These are phyloP conservation scores for Thera obeliscata DNA, from an alignment of 2,888 invertebrate species.

Conservation along the genomic window DNA sequence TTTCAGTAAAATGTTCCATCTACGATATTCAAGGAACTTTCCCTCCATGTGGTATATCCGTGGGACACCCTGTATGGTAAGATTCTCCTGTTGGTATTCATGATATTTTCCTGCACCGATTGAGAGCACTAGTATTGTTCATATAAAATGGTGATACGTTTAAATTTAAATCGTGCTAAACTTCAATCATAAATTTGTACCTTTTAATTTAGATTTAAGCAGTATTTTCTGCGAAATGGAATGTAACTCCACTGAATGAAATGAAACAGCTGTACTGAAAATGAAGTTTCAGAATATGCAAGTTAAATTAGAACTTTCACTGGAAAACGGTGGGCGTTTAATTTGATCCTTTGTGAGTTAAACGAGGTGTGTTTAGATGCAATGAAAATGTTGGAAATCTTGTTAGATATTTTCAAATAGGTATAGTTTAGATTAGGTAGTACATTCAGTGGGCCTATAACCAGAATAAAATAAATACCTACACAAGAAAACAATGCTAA, in stretches of 20 bases:
- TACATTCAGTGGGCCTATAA: not conserved
- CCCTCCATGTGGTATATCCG: too few relatives aligned
- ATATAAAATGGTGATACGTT: too few relatives aligned
- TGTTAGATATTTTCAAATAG: not conserved
- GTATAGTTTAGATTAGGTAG: not conserved
- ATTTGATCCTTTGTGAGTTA: slow-evolving; percentile 11
- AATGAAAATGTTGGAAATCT: not conserved
- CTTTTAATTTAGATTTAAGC: not conserved
- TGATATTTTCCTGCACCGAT: too few relatives aligned
- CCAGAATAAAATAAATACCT: too few relatives aligned
- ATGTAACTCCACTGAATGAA: slow-evolving; percentile 5
- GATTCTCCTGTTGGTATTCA: too few relatives aligned
- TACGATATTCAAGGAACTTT: too few relatives aligned
- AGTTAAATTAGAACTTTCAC: slow-evolving; percentile 8
- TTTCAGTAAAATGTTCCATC: too few relatives aligned
- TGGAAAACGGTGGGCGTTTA: slow-evolving; percentile 11
- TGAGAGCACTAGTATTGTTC: too few relatives aligned
- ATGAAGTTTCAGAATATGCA: slow-evolving; percentile 7
- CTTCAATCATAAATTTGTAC: not conserved
- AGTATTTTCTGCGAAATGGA: not conserved
- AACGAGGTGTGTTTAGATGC: not conserved
- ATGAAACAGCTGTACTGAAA: slow-evolving; percentile 9
- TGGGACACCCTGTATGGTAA: too few relatives aligned
- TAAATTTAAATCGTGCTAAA: not conserved
- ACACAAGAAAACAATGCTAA: too few relatives aligned